These are phyloP conservation scores for Orchesellides sinensis DNA, from an alignment of 2,888 invertebrate species.

Conservation along the genomic window DNA sequence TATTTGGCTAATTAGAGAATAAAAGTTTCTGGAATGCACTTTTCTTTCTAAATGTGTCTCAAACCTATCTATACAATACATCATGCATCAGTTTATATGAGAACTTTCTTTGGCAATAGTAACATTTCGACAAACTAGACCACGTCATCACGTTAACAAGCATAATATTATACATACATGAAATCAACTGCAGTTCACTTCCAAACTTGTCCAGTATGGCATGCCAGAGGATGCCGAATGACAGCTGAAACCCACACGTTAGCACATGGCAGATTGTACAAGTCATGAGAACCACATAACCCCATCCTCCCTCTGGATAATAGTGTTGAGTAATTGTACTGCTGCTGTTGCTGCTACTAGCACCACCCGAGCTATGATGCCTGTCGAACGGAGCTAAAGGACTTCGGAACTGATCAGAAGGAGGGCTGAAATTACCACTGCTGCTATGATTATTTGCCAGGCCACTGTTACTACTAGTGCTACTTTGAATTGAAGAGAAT, in stretches of 20 bases:
- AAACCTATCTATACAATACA: too few relatives aligned
- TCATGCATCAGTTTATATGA: too few relatives aligned
- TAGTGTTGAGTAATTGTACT: slow-evolving; percentile 74
- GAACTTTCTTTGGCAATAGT: too few relatives aligned
- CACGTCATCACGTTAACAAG: neutral
- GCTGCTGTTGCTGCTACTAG: slow-evolving; percentile 54
- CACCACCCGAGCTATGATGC: slow-evolving; percentile 64
- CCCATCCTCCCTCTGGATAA: slow-evolving; percentile 73
- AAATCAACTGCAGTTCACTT: slow-evolving; percentile 61
- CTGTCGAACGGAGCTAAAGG: slow-evolving; percentile 61
- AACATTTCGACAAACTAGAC: slow-evolving; percentile 29
- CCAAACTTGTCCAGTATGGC: slow-evolving; percentile 68
- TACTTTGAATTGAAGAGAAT: slow-evolving; percentile 1
- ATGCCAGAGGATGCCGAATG: slow-evolving; percentile 67
- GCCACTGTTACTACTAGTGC: slow-evolving; percentile 7
- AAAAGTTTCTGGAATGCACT: too few relatives aligned
- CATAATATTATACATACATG: slow-evolving; percentile 62
- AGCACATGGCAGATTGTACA: slow-evolving; percentile 71
- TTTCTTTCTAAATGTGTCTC: too few relatives aligned
- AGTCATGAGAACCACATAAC: slow-evolving; percentile 70
- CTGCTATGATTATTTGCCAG: slow-evolving; percentile 17
- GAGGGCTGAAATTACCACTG: slow-evolving; percentile 51
- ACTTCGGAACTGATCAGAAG: slow-evolving; percentile 56
- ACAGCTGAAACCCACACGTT: slow-evolving; percentile 70
- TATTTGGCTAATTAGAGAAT: too few relatives aligned